phyloP scores from a whole-genome alignment of 2,113 vertebrate genomes.

The Serinus canaria region DNA sequence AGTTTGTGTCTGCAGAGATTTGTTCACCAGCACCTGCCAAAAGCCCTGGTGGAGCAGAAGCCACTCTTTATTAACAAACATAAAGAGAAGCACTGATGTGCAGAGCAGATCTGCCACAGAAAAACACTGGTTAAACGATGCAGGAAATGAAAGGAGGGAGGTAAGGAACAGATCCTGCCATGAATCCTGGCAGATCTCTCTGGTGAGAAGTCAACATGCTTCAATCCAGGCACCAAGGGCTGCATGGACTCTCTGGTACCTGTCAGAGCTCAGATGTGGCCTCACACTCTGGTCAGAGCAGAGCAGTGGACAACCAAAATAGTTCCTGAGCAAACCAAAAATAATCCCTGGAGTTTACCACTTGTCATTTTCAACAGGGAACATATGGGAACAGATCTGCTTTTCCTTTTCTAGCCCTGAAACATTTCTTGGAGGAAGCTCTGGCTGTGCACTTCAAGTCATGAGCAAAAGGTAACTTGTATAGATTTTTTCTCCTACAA shows the following conservation, averaged over 20 bases:
- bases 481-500: slow-evolving; percentile 15
- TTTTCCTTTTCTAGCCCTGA: background rate
- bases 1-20: background rate
- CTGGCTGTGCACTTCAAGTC: background rate
- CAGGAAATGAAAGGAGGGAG: slow-evolving; percentile 37
- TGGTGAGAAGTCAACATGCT: background rate
- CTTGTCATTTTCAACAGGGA: background rate
- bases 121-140: slow-evolving; percentile 15
- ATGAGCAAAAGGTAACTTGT: background rate
- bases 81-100: background rate
- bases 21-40: background rate
- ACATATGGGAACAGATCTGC: background rate
- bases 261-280: background rate
- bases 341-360: background rate
- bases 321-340: background rate
- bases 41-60: background rate
- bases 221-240: background rate
- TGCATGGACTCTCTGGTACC: background rate
- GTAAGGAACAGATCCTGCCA: background rate
- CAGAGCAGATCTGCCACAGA: background rate
- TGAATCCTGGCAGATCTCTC: background rate
- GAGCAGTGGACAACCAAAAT: background rate
- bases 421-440: background rate
- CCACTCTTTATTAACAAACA: slow-evolving; percentile 16
- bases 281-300: background rate